These are phyloP conservation scores for Neolamprologus tretocephalus DNA, from an alignment of 2,113 vertebrate genomes.

Conservation along the genomic window DNA sequence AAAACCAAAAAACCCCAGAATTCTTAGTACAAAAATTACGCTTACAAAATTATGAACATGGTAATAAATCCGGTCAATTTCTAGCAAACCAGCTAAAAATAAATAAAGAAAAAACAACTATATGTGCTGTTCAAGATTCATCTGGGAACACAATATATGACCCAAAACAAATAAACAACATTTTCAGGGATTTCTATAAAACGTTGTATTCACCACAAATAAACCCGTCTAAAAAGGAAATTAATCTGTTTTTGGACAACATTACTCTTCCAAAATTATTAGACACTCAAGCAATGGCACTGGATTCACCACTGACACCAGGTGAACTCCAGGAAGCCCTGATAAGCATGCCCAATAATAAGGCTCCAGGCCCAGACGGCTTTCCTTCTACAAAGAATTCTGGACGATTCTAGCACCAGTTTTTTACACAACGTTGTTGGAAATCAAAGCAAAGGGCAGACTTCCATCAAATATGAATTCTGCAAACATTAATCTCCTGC, in stretches of 20 bases:
- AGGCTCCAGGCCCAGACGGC: fast-evolving
- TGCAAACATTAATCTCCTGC: no score
- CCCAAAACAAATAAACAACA: fast-evolving
- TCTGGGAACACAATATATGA: not conserved
- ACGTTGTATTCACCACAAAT: not conserved
- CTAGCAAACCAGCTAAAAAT: not conserved
- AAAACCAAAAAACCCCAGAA: fast-evolving
- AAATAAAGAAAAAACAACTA: not conserved
- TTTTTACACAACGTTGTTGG: fast-evolving
- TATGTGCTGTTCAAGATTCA: not conserved
- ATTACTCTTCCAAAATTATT: fast-evolving
- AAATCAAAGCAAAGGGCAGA: no score
- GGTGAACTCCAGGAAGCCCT: no score
- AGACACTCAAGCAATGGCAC: no score
- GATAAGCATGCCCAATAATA: no score
- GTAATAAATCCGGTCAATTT: not conserved
- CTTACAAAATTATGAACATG: not conserved
- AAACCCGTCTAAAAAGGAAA: fast-evolving
- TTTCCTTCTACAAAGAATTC: no score
- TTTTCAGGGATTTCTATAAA: not conserved
- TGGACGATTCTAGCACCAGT: no score
- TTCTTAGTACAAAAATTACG: not conserved
- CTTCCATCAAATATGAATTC: no score
- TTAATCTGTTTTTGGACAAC: fast-evolving
- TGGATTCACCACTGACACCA: no score